Evolutionary conservation across 1,140 invertebrate genomes (phyloP).

Genomic region (Drosophila nikananu): DNA sequence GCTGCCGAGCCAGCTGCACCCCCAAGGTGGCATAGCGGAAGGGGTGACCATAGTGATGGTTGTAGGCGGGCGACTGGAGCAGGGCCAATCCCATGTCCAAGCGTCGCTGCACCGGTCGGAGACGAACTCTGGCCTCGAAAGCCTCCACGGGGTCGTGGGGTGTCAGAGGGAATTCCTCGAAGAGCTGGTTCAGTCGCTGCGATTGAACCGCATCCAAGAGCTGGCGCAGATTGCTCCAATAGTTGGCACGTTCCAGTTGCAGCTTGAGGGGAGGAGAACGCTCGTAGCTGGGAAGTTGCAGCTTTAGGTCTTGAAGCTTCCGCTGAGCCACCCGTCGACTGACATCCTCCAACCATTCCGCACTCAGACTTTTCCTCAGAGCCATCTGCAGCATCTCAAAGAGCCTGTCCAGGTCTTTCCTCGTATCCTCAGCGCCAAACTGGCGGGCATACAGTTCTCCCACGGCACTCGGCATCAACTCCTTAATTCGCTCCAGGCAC

Average conservation of each 20-base stretch:
- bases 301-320: slow-evolving; percentile 51
- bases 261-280: slow-evolving; percentile 30
- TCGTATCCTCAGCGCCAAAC: slow-evolving; percentile 38
- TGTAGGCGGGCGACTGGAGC: slow-evolving; percentile 96
- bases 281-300: slow-evolving; percentile 57
- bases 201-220: slow-evolving; percentile 44
- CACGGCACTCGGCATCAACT: slow-evolving; percentile 56
- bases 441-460: slow-evolving; percentile 69
- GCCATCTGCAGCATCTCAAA: slow-evolving; percentile 52
- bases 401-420: slow-evolving; percentile 29
- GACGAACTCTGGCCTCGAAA: slow-evolving; percentile 60
- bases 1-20: slow-evolving; percentile 95
- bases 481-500: slow-evolving; percentile 55
- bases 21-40: slow-evolving; percentile 98
- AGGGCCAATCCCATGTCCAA: slow-evolving; percentile 98
- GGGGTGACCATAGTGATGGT: slow-evolving; percentile 93
- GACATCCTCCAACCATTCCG: slow-evolving; percentile 67
- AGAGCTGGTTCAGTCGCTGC: slow-evolving; percentile 48
- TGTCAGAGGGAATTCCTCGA: slow-evolving; percentile 34
- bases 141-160: slow-evolving; percentile 64
- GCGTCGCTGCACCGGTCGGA: slow-evolving; percentile 95
- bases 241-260: slow-evolving; percentile 60
- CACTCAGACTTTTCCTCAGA: slow-evolving; percentile 55
- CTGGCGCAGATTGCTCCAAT: slow-evolving; percentile 71
- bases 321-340: slow-evolving; percentile 57